Conservation (phyloP, 1,140 invertebrate species). For the Popillia japonica region DNA sequence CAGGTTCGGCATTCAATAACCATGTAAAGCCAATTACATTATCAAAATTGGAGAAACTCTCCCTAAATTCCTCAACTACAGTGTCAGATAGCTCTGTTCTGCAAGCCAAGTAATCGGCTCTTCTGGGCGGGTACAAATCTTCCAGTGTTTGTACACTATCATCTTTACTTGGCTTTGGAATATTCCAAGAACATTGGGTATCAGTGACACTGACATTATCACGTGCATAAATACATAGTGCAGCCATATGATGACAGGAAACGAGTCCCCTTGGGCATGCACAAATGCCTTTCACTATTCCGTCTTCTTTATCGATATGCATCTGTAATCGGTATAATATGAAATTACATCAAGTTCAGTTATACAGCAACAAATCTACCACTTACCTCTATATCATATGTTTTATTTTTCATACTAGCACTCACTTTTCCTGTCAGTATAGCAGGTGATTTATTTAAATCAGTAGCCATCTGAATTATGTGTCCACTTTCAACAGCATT, state of each 20-base stretch:
- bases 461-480: constrained; percentile 40
- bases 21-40: constrained; percentile 22
- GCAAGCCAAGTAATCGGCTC: not conserved
- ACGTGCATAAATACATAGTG: constrained; percentile 29
- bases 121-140: not conserved
- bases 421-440: constrained; percentile 37
- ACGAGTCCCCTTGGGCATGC: constrained; percentile 30
- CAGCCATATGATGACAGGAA: constrained; percentile 37
- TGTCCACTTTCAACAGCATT: constrained; percentile 42
- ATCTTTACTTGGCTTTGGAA: not conserved
- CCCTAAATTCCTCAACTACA: not conserved
- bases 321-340: constrained; percentile 25
- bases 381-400: constrained; percentile 39
- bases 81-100: not conserved
- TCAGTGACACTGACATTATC: constrained; percentile 39
- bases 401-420: constrained; percentile 44
- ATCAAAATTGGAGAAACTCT: not conserved
- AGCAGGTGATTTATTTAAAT: not conserved
- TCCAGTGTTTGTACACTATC: not conserved
- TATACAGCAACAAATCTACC: not conserved
- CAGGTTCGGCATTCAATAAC: constrained; percentile 30
- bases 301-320: not conserved
- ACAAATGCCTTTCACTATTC: constrained; percentile 27
- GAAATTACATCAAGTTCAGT: too few species aligned
- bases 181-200: constrained; percentile 24